Percentiles rank a stretch among this genome's conserved stretches.
These are phyloP conservation scores for Drosophila anomalata DNA, from an alignment of 2,888 invertebrate genomes.

Conservation along the genomic window DNA sequence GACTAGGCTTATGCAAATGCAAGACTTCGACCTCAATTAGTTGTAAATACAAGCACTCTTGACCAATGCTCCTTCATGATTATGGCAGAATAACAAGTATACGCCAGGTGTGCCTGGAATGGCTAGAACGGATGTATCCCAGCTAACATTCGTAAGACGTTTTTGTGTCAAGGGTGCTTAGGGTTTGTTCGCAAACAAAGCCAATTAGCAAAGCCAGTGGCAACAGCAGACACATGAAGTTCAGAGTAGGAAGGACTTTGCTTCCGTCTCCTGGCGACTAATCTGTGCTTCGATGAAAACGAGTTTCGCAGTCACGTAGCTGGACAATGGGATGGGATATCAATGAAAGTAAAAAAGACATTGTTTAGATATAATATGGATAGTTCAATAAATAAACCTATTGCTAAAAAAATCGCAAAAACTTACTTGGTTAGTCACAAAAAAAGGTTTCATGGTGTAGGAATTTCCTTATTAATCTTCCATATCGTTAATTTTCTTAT, in stretches of 20 bases:
- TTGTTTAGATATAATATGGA: neutral
- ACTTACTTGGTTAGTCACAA: too few species aligned
- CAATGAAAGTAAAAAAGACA: neutral
- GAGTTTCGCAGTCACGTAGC: neutral
- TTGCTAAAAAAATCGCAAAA: too few species aligned
- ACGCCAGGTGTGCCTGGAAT: constrained; percentile 26
- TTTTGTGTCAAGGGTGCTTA: constrained; percentile 29
- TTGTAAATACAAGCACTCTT: constrained; percentile 36
- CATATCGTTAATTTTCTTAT: too few species aligned
- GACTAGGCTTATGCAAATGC: constrained; percentile 26
- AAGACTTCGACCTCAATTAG: constrained; percentile 35
- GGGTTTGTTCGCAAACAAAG: constrained; percentile 36
- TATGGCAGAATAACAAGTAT: constrained; percentile 38
- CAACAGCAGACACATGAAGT: constrained; percentile 45
- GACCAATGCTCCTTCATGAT: constrained; percentile 36
- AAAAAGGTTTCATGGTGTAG: too few species aligned
- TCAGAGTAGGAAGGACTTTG: constrained; percentile 13
- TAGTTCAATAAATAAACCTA: too few species aligned
- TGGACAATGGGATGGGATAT: neutral
- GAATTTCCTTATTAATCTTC: too few species aligned
- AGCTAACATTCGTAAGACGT: constrained; percentile 12
- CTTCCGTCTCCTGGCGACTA: constrained; percentile 32
- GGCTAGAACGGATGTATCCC: constrained; percentile 2
- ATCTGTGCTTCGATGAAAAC: constrained; percentile 36
- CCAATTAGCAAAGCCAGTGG: constrained; percentile 56